These are phyloP conservation scores for Neosilurus hyrtlii DNA, from an alignment of 2,797 vertebrate species.

Conservation along the genomic window DNA sequence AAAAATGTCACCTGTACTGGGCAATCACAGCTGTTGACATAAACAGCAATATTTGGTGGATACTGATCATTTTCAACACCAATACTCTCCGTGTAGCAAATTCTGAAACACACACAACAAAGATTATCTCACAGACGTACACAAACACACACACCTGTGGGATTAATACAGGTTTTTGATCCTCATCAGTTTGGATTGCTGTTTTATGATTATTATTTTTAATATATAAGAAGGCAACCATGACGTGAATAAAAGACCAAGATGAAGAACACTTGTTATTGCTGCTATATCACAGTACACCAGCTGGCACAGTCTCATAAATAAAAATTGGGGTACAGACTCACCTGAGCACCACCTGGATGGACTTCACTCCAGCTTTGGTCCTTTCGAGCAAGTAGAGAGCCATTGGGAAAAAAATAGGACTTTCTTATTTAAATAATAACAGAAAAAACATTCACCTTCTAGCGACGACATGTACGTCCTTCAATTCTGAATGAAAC, in stretches of 20 bases:
- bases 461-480: background rate
- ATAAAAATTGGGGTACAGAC: constrained; percentile 31
- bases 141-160: background rate
- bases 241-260: background rate
- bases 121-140: background rate
- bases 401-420: background rate
- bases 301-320: background rate
- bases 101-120: constrained; percentile 62
- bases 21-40: constrained; percentile 79
- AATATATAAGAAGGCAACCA: background rate
- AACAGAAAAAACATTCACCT: background rate
- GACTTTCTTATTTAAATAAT: background rate
- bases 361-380: constrained; percentile 69
- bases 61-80: constrained; percentile 84
- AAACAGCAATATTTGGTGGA: constrained; percentile 77
- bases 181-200: background rate
- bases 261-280: background rate
- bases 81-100: constrained; percentile 81
- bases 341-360: constrained; percentile 83
- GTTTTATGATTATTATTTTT: background rate
- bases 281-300: background rate
- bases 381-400: constrained; percentile 63
- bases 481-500: background rate
- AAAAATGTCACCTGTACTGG: constrained; percentile 73
- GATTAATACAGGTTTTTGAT: background rate